A percentile compares a stretch with the other conserved stretches of the same genome.
phyloP scores from a whole-genome alignment of 2,888 invertebrate species.

The Ophioninae sp. region DNA sequence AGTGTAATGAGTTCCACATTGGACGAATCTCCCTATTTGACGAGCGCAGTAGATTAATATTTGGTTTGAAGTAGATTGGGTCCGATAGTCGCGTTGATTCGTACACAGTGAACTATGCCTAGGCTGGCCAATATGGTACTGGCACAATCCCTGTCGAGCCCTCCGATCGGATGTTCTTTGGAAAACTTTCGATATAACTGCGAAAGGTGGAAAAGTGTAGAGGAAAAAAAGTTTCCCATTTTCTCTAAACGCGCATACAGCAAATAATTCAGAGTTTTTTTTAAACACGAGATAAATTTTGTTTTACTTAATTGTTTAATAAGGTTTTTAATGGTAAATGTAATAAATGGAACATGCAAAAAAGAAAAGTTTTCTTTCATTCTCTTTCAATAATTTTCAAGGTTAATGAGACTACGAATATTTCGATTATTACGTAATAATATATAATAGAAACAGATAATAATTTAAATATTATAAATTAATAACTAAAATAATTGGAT shows the following conservation, averaged over 20 bases:
- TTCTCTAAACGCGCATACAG: conserved; percentile 61
- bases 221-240: conserved; percentile 48
- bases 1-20: no score
- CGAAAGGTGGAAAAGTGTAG: conserved; percentile 59
- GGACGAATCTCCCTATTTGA: conserved; percentile 23
- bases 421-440: no score
- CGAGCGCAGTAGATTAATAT: conserved; percentile 15
- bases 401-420: no score
- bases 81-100: conserved; percentile 27
- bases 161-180: conserved; percentile 41
- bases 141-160: conserved; percentile 6
- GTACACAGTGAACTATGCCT: conserved; percentile 13
- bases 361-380: no score
- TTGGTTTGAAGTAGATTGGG: conserved; percentile 19
- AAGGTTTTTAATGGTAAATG: no score
- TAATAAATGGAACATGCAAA: no score
- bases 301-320: no score
- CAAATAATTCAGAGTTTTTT: no score
- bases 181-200: conserved; percentile 37
- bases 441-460: no score
- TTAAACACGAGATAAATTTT: conserved; percentile 53
- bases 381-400: no score
- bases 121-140: conserved; percentile 15
- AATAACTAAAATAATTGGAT: no score
- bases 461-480: no score